These are phyloP conservation scores for Orthonevra nobilis DNA, from an alignment of 2,888 invertebrate genomes.

Conservation along the genomic window DNA sequence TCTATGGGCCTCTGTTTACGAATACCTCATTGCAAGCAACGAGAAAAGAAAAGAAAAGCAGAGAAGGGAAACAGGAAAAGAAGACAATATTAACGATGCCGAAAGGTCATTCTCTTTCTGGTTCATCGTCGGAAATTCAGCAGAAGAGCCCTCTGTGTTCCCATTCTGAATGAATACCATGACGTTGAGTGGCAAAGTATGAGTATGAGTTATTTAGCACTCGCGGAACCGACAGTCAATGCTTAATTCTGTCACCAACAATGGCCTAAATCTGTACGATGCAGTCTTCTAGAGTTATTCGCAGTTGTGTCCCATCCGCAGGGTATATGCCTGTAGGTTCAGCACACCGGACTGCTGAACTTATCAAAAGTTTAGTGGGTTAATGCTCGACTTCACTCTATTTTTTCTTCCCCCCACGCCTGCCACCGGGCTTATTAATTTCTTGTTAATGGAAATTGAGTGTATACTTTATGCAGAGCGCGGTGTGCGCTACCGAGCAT, in stretches of 20 bases:
- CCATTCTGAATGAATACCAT: neutral
- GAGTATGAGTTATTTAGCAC: too few species aligned
- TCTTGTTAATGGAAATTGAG: neutral
- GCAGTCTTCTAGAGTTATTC: too few species aligned
- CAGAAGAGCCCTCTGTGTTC: constrained; percentile 1
- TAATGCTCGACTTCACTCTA: neutral
- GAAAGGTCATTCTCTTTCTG: constrained; percentile 44
- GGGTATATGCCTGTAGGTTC: too few species aligned
- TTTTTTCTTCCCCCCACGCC: neutral
- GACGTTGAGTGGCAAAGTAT: neutral
- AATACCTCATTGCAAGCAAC: constrained; percentile 5
- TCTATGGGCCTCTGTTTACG: constrained; percentile 1
- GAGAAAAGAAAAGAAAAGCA: neutral
- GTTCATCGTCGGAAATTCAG: constrained; percentile 10
- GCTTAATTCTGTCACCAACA: constrained; percentile 15
- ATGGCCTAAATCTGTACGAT: neutral
- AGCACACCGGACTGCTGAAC: constrained; percentile 17
- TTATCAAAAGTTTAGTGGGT: constrained; percentile 51
- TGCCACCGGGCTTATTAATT: constrained; percentile 1
- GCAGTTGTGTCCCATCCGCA: neutral
- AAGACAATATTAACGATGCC: constrained; percentile 13
- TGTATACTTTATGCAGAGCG: neutral
- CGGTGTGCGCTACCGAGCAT: neutral
- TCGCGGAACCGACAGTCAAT: constrained; percentile 25
- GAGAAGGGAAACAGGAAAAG: constrained; percentile 7